phyloP scores from a whole-genome alignment of 2,888 invertebrate species.

The Phyllotreta striolata region DNA sequence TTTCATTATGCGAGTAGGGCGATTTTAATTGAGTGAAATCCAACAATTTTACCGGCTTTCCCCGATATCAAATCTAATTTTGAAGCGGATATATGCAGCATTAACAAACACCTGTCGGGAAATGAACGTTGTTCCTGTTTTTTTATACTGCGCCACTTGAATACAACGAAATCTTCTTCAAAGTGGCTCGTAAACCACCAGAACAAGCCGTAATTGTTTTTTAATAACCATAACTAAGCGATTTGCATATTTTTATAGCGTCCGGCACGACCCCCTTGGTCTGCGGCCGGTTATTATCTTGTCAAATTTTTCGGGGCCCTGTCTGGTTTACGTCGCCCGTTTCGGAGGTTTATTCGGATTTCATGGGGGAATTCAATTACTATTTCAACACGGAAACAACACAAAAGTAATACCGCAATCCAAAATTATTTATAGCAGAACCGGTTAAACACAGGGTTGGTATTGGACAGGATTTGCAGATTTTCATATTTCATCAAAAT shows the following conservation, averaged over 20 bases:
- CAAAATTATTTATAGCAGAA: conserved; percentile 45
- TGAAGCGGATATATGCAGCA: too few relatives aligned
- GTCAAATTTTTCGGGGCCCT: conserved; percentile 42
- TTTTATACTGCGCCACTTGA: conserved; percentile 44
- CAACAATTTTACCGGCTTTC: too few relatives aligned
- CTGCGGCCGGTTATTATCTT: conserved; percentile 48
- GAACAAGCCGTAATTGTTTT: conserved; percentile 44
- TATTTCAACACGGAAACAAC: conserved; percentile 51
- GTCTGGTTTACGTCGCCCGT: conserved; percentile 42
- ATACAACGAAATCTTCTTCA: conserved; percentile 48
- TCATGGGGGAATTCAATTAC: conserved; percentile 49
- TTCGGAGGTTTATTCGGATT: conserved; percentile 40
- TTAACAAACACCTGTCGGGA: too few relatives aligned
- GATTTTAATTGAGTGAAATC: too few relatives aligned
- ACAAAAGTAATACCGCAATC: conserved; percentile 52
- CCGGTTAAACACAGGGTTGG: conserved; percentile 22
- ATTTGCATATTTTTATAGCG: conserved; percentile 36
- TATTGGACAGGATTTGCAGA: conserved; percentile 21
- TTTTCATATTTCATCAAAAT: conserved; percentile 23
- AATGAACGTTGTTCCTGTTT: too few relatives aligned
- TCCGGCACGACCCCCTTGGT: conserved; percentile 27
- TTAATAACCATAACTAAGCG: conserved; percentile 44
- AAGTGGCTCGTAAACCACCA: conserved; percentile 45
- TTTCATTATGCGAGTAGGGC: too few relatives aligned
- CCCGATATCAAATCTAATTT: too few relatives aligned